Conservation (phyloP, 2,797 vertebrate species). For the Gambusia yucatana region DNA sequence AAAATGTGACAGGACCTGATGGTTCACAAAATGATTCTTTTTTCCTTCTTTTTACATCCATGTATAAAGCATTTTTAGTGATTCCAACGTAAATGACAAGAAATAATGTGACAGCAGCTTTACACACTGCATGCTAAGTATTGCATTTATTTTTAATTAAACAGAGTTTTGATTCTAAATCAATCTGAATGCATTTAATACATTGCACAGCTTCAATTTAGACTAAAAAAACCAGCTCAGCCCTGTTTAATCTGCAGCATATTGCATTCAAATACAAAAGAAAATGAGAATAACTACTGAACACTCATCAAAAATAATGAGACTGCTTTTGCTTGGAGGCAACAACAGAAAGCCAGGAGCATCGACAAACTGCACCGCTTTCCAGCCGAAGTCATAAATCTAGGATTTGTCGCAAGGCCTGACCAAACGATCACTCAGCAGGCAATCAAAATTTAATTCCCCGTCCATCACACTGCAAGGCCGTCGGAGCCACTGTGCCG, state of each 20-base stretch:
- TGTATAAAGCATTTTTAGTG: too few species aligned
- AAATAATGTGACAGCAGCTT: neutral
- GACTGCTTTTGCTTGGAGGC: constrained; percentile 29
- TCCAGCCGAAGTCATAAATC: constrained; percentile 60
- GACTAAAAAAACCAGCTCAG: neutral
- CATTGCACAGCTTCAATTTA: constrained; percentile 1
- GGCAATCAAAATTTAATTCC: constrained; percentile 65
- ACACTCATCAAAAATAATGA: constrained; percentile 34
- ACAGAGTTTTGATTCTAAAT: constrained; percentile 18
- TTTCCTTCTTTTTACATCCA: neutral
- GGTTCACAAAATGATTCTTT: neutral
- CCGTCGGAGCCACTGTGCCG: constrained; percentile 31
- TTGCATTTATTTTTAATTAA: constrained; percentile 7
- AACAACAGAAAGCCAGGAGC: constrained; percentile 26
- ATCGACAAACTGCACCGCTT: constrained; percentile 29
- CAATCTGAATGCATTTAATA: constrained; percentile 9
- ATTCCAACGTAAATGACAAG: neutral
- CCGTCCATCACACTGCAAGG: constrained; percentile 63
- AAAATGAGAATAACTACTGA: constrained; percentile 20
- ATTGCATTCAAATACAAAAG: constrained; percentile 24
- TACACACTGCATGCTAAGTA: constrained; percentile 8
- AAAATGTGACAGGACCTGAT: neutral
- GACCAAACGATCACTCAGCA: constrained; percentile 61
- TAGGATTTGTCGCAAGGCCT: constrained; percentile 59
- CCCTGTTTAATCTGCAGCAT: constrained; percentile 11